Base-by-base conservation (phyloP, 1,140 invertebrate genomes). In the Tetramorium alpestre region DNA sequence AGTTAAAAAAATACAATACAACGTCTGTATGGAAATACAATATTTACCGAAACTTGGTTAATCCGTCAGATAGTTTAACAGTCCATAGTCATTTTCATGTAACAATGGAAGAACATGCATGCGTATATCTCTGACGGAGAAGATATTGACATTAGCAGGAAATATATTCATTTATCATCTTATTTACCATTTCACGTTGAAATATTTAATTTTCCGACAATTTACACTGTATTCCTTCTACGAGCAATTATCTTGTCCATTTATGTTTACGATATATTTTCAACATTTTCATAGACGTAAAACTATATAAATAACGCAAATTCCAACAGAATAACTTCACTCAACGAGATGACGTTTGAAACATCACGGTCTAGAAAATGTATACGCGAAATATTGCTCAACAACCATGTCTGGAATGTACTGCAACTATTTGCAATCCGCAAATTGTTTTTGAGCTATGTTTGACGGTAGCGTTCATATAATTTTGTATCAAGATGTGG, bases 221-320 rank as follows among this genome's bases (percentile, higher is more conserved):
- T 49, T 49, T 54, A 18, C n/a, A 38, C 18, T 65, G 10, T 56
- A 56, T 70, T 28, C 33, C 18, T 41, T 47, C 54, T 47, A 69
- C 10, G 4, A 33, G 33, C 33, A 70, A 81, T 70, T 81, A 54
- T 22, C 47, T 56, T 62, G 16, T 62, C 41, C 2, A 54, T 58
- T 54, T 44, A 18, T 18, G 22, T 44, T 2, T 25, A 81, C 11
- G 49, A 49, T 54, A 49, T 54, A 81, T 56, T 70, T 81, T 81
- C 64, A 70, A 22, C 33, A 44, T 44, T 70, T 70, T 51, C 33
- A 56, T 80, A 80, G 13, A 54, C 41, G 33, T 81, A 81, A 69
- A 81, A 81, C 64, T 70, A 47, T 56, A 69, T 58, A 81, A 81
- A 80, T 51, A 80, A 38, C 49, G 22, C 16, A 41, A 81, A 81